phyloP scores from a whole-genome alignment of 2,797 vertebrate genomes.

The Oreonectes daqikongensis region DNA sequence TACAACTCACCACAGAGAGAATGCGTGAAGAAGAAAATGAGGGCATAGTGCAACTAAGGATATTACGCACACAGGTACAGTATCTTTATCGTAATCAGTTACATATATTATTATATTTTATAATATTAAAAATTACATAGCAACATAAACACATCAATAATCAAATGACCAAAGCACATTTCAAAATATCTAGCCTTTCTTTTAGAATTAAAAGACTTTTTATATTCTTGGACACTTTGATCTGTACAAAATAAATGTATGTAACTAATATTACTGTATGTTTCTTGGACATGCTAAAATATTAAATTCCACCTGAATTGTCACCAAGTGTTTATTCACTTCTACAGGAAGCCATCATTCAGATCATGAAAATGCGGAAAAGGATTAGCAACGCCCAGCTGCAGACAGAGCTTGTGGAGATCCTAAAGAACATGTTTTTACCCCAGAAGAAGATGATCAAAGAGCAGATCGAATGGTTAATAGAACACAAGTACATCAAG shows the following conservation, averaged over 20 bases:
- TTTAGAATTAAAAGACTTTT: too few species aligned
- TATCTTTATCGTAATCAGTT: too few species aligned
- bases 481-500: constrained; percentile 97
- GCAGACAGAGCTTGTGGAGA: constrained; percentile 98
- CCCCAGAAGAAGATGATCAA: constrained; percentile 99
- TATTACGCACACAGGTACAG: constrained; percentile 92
- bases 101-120: too few species aligned
- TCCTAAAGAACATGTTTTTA: constrained; percentile 99
- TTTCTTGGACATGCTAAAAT: background rate
- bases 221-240: too few species aligned
- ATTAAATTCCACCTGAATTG: background rate
- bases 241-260: background rate
- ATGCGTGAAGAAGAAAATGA: constrained; percentile 97
- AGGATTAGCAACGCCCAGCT: constrained; percentile 97
- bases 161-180: too few species aligned
- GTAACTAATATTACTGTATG: background rate
- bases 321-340: background rate
- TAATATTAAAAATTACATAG: too few species aligned
- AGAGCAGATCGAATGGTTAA: constrained; percentile 98
- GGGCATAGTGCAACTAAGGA: constrained; percentile 89
- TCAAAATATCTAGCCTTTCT: too few species aligned
- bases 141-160: too few species aligned
- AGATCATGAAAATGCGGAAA: constrained; percentile 99
- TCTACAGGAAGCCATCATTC: constrained; percentile 93
- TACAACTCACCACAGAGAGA: constrained; percentile 94